Base-by-base conservation (phyloP, 2,113 vertebrate genomes). In the Odocoileus virginianus region DNA sequence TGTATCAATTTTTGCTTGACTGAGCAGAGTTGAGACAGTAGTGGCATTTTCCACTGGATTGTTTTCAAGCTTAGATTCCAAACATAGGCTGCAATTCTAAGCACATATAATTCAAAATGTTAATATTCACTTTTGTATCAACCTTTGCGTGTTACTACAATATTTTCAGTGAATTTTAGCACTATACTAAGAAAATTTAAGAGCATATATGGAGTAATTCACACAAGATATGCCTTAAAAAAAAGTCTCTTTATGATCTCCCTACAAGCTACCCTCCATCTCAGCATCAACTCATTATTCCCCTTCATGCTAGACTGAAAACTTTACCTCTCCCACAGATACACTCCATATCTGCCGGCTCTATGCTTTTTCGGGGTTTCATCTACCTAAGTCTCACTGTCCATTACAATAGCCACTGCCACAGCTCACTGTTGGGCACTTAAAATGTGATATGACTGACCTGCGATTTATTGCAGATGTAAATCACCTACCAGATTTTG, bases 61-160 rank as follows among this genome's bases (percentile, higher is more conserved):
- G 90, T 87, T 98, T 98, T 98, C 99, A 90, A 98, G 98, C 94
- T 98, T 98, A 85, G 99, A 98, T 93, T 98, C 98, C 98, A 99
- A 98, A 98, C 86, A 97, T 30, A 98, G 97, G 50, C 61, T 97
- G 12, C 98, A 99, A 97, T 96, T 98, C 99, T 99, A 97, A 97
- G 98, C 40, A 98, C 87, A 99, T 55, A 43, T 45, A 95, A 96
- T 94, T 91, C 47, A 97, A 97, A 84, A 83, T 23, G 33, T 97
- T 93, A 95, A 57, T 91, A 87, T 82, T 61, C 79, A 79, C 25
- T 93, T 90, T 91, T 93, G 43, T 61, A 78, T 52, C 60, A 89
- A 93, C 23, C 52, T 96, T 71, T 95, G 54, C 4, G 2, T 88
- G 16, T 95, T 86, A 96, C 28, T 45, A 30, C 28, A 87, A 89